Base-by-base conservation (phyloP, 1,140 invertebrate species). In the Delia radicum region DNA sequence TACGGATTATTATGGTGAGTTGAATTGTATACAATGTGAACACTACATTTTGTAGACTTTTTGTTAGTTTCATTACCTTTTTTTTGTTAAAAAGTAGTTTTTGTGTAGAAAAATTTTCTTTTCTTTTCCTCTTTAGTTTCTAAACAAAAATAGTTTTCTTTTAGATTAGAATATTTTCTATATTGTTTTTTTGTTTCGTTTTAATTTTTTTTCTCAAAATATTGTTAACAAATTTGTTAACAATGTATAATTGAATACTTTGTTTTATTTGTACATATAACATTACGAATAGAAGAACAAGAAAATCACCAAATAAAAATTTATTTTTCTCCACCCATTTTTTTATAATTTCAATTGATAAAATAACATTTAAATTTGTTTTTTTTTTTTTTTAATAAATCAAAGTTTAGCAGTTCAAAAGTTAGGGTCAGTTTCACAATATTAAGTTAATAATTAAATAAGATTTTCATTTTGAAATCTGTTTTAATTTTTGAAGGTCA, bases 1-100 rank as follows among this genome's bases (percentile, higher is more conserved):
- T 87, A 96, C 96, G 91, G 96, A 97, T 91, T 98, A 97, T 91
- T 98, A 98, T 95, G 96, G 96, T 98, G 96, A 98, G 96, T 96
- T 90, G 29, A 55, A 27, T 48, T 46, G 29, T 33, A n/a, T 33
- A 37, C 21, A 37, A 8, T 21, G 29, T 24, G 37, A 24, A 1
- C 48, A n/a, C 18, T 69, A 69, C 7, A 69, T 10, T 21, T 69
- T 69, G 65, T 69, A 69, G 29, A 33, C 24, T 33, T 27, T 33
- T 69, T 33, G 3, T 18, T 67, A 67, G 18, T 21, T 21, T 18
- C 0, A n/a, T 48, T 27, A 28, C 61, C 7, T 55, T 61, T 61
- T 61, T 28, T 61, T 21, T 61, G 12, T 29, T n/a, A 8, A 27
- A 48, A 8, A 3, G 12, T n/a, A 55, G 15, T 55, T 18, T 18